Percentiles rank a stretch among this genome's conserved stretches.
Conservation (phyloP, 2,113 vertebrate species). For the Actenoides lindsayi region DNA sequence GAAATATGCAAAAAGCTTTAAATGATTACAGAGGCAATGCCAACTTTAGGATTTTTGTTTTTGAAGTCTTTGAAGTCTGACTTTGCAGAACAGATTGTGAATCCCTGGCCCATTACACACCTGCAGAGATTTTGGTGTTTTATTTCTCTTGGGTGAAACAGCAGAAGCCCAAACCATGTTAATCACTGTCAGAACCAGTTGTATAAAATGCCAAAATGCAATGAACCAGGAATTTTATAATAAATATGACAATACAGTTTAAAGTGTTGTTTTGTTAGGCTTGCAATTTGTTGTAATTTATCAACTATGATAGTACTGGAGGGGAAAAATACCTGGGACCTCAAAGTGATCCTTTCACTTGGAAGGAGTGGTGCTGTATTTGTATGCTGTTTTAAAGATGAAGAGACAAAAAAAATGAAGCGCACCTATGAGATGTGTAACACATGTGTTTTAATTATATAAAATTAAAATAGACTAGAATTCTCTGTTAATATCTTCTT, state of each 20-base stretch:
- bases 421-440: background rate
- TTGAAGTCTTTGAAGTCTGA: constrained; percentile 82
- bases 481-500: background rate
- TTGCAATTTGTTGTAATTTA: constrained; percentile 74
- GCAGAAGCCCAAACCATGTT: constrained; percentile 81
- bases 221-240: constrained; percentile 78
- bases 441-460: rapidly evolving
- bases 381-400: background rate
- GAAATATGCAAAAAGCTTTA: constrained; percentile 70
- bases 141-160: constrained; percentile 84
- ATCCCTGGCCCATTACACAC: constrained; percentile 88
- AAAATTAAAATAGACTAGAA: background rate
- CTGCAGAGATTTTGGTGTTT: constrained; percentile 83
- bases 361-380: background rate
- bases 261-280: constrained; percentile 75
- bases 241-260: constrained; percentile 80
- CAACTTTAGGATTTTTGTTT: constrained; percentile 74
- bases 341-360: background rate
- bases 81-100: constrained; percentile 88
- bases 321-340: background rate
- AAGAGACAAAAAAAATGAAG: background rate
- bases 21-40: constrained; percentile 63
- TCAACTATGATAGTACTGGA: constrained; percentile 51
- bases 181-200: constrained; percentile 89
- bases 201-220: constrained; percentile 84